phyloP scores from a whole-genome alignment of 2,113 vertebrate species.

The Mus musculus region DNA sequence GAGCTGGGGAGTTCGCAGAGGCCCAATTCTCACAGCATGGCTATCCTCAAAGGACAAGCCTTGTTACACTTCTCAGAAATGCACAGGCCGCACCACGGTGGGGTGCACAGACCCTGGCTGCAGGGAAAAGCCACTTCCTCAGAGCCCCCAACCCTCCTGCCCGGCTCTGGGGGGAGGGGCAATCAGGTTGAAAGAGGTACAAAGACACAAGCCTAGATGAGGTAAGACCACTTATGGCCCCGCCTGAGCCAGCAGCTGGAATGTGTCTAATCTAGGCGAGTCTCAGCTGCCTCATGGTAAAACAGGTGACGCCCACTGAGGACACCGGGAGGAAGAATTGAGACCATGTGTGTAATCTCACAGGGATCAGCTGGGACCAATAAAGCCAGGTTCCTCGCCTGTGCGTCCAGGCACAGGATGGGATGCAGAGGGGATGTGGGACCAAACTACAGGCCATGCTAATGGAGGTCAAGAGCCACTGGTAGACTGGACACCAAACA shows the following conservation, averaged over 20 bases:
- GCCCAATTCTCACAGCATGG: neutral
- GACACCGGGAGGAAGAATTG: neutral
- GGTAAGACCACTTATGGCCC: neutral
- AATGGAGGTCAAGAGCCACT: neutral
- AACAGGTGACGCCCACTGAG: neutral
- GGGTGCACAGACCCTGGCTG: neutral
- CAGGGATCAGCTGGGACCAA: neutral
- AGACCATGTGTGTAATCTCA: neutral
- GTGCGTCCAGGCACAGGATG: neutral
- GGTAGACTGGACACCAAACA: neutral
- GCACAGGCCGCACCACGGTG: neutral
- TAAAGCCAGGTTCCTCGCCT: neutral
- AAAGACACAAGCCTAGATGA: neutral
- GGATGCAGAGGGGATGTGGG: neutral
- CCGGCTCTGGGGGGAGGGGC: neutral
- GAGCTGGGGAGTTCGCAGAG: neutral
- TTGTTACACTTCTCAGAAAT: conserved; percentile 3
- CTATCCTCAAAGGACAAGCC: neutral
- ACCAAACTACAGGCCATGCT: neutral
- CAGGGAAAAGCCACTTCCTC: neutral
- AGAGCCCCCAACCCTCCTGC: too few species aligned
- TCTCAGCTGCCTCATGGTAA: neutral
- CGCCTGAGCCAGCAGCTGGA: neutral
- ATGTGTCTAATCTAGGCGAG: neutral
- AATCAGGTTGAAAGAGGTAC: neutral